Evolutionary conservation across 2,888 invertebrate species (phyloP), one percentile per base, ranked within the genome.

Genomic region (Mythimna impura): DNA sequence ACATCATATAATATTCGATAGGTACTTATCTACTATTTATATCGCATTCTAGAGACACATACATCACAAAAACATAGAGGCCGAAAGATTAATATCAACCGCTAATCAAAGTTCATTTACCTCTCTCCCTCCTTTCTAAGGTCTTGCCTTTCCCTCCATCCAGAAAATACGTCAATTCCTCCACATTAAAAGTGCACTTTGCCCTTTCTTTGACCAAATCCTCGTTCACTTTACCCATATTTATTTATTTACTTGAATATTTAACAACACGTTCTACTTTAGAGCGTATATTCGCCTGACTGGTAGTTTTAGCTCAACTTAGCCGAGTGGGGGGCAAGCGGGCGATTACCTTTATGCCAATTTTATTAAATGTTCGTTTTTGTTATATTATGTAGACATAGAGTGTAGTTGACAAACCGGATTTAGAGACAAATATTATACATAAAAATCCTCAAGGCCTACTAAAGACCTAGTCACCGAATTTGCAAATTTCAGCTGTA

Each of bases 121-220:
- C 96, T 90, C 93, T 91, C 54, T 93, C 89, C 78, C 90, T 97
- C 82, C 98, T 97, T 84, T 97, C 97, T 72, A 92, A 90, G 3
- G 98, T 98, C 91, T 97, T 98, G 40, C 97, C 96, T 58, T 93
- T 91, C 10, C 98, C 97, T 2, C 98, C 98, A 90, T 98, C 98
- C 80, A 98, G 95, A 82, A 98, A 96, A 85, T 97, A 93, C 0
- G 98, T 98, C 86, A 99, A 95, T 91, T 99, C 99, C 72, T 95
- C 89, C 0, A 97, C 93, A 90, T 97, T 95, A 90, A 98, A 98
- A 3, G 97, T 97, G 87, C 98, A 98, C 82, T 96, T 97, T 50
- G 97, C 93, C 66, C 98, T 96, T 93, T 98, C 98, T 71, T 94
- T 97, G 81, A 95, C 94, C 68, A 98, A 94, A 92, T 98, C 98